Percentiles rank a stretch among this genome's conserved stretches.
phyloP scores from a whole-genome alignment of 2,888 invertebrate species.

The Odontothrips loti region DNA sequence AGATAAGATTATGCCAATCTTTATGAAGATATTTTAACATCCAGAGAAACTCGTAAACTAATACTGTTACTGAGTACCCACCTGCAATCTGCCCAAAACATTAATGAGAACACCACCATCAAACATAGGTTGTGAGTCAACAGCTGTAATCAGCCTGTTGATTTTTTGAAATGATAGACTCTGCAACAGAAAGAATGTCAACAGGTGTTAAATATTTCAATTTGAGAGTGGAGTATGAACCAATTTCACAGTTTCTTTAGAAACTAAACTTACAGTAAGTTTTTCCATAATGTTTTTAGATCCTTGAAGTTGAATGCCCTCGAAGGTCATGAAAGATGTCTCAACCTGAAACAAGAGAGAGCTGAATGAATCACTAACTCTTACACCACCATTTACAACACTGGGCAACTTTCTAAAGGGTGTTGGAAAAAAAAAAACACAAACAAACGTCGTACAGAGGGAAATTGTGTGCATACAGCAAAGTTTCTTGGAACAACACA shows the following conservation, averaged over 20 bases:
- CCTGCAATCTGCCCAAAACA: constrained; percentile 94
- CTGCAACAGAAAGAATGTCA: constrained; percentile 55
- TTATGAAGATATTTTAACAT: neutral
- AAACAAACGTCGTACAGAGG: too few relatives aligned
- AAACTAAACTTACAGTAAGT: constrained; percentile 63
- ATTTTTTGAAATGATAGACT: constrained; percentile 90
- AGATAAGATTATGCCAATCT: neutral
- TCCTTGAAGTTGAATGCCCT: constrained; percentile 89
- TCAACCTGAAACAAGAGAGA: constrained; percentile 59
- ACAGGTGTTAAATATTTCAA: constrained; percentile 34
- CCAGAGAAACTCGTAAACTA: neutral
- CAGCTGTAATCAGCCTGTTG: constrained; percentile 82
- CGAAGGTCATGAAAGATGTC: constrained; percentile 93
- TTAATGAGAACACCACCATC: constrained; percentile 95
- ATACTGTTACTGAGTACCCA: constrained; percentile 48
- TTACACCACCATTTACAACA: too few relatives aligned
- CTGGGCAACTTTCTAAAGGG: too few relatives aligned
- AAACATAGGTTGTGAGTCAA: constrained; percentile 97
- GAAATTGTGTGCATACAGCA: too few relatives aligned
- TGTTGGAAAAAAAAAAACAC: too few relatives aligned
- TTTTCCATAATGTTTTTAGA: constrained; percentile 93
- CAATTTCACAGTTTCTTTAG: neutral
- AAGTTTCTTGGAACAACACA: neutral
- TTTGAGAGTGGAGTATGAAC: constrained; percentile 25
- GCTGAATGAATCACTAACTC: neutral